Evolutionary conservation across 1,140 invertebrate species (phyloP), one percentile per base, ranked within the genome.

Genomic region (Polypedilum pembai): DNA sequence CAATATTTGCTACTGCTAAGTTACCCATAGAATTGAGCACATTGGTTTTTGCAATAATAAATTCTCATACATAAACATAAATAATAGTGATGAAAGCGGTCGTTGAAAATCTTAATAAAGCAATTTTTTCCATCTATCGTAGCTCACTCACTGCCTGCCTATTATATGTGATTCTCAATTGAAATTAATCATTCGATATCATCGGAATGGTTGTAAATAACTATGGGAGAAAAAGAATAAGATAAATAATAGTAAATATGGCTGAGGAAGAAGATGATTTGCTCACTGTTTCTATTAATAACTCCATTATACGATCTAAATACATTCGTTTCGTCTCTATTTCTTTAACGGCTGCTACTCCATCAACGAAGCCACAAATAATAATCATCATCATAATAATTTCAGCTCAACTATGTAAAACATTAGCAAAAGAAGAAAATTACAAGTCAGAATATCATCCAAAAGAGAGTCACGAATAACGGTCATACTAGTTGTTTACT

Each of bases 271-370:
- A 33, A 33, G 24, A 33, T 5, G 24, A n/a, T 56, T 56, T 56
- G 45, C 45, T 56, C 45, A 56, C 45, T 56, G n/a, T 56, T 12
- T 56, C 45, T 56, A 56, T 56, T 56, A 56, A 56, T 56, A 56
- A 56, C 45, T 56, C 45, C 45, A 56, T 56, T 56, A 56, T 56
- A 33, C 24, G 45, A 56, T 56, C 45, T 56, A 56, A 56, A 56
- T 56, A 45, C 45, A 56, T 56, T 56, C 15, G 12, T 15, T 56
- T 56, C 45, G 12, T 56, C 45, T n/a, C 12, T 56, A n/a, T n/a
- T 56, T 56, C 45, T 56, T n/a, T 56, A 56, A n/a, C 45, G 15
- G 15, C 12, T 10, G 45, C 12, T 56, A 12, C 45, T n/a, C 8
- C 41, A 2, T 15, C 8, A 45, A 56, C 15, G 12, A n/a, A 56